Conservation (phyloP, 2,797 vertebrate genomes). For the Hyperoplus immaculatus region DNA sequence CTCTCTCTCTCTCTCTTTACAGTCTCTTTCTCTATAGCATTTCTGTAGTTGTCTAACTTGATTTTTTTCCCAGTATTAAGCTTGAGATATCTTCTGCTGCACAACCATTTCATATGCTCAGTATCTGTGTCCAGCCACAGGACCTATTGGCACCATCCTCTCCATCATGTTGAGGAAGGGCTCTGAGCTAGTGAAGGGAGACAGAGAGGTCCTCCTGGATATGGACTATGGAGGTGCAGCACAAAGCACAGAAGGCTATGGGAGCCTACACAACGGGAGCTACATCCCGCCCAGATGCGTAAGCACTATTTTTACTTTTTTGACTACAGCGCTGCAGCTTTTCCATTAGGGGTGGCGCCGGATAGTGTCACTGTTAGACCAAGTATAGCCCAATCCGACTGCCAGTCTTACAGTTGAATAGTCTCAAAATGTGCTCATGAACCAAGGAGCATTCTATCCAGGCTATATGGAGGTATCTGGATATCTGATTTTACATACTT, state of each 20-base stretch:
- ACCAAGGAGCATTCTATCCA: no score
- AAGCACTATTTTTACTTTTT: slow-evolving; percentile 56
- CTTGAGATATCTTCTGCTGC: slow-evolving; percentile 4
- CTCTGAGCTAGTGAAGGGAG: slow-evolving; percentile 73
- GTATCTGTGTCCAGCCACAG: slow-evolving; percentile 17
- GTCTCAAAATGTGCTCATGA: no score
- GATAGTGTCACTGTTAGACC: no score
- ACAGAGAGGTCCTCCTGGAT: slow-evolving; percentile 85
- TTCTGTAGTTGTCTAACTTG: background rate
- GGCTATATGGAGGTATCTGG: no score
- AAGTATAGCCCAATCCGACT: no score
- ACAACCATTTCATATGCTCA: slow-evolving; percentile 16
- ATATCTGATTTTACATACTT: no score
- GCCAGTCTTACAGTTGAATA: no score
- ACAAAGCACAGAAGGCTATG: slow-evolving; percentile 78
- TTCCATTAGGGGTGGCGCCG: background rate
- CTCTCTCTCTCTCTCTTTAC: slow-evolving; percentile 1
- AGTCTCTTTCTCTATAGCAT: slow-evolving; percentile 21
- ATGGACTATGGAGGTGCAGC: slow-evolving; percentile 72
- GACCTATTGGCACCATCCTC: slow-evolving; percentile 10
- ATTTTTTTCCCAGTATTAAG: slow-evolving; percentile 28
- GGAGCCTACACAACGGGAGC: slow-evolving; percentile 81
- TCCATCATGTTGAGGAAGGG: slow-evolving; percentile 81
- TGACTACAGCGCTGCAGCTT: slow-evolving; percentile 7
- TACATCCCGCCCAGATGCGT: slow-evolving; percentile 83